phyloP scores from a whole-genome alignment of 1,140 invertebrate genomes.

The Rhopalosiphum maidis region DNA sequence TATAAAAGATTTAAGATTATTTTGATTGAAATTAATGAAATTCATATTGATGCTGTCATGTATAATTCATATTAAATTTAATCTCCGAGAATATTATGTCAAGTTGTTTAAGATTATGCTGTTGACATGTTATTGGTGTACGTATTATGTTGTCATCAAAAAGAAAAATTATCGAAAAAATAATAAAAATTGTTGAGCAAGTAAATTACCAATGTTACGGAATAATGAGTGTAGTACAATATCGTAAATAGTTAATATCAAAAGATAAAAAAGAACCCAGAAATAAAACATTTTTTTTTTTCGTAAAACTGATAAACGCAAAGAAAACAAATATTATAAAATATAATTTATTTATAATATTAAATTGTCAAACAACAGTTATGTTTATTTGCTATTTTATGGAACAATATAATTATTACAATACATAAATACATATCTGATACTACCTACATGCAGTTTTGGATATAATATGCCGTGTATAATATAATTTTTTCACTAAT shows the following conservation, averaged over 20 bases:
- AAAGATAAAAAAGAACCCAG: background rate
- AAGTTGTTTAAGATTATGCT: background rate
- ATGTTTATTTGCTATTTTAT: background rate
- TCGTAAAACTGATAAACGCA: background rate
- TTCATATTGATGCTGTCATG: background rate
- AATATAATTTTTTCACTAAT: background rate
- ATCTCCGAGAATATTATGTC: background rate
- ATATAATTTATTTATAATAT: background rate
- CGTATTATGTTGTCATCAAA: background rate
- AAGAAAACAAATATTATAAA: background rate
- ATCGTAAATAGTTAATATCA: background rate
- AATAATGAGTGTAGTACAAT: no score
- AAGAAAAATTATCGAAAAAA: background rate
- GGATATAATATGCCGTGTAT: background rate
- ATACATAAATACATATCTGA: background rate
- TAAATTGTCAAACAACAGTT: background rate
- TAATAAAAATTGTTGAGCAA: background rate
- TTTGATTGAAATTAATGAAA: background rate
- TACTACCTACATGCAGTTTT: background rate
- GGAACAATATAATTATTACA: background rate
- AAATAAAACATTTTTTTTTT: background rate
- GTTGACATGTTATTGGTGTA: background rate
- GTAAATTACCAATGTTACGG: background rate
- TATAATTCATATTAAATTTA: background rate
- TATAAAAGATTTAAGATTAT: background rate